Evolutionary conservation across 2,113 vertebrate species (phyloP), one percentile per base, ranked within the genome.

Genomic region (Sinosuthora webbiana): DNA sequence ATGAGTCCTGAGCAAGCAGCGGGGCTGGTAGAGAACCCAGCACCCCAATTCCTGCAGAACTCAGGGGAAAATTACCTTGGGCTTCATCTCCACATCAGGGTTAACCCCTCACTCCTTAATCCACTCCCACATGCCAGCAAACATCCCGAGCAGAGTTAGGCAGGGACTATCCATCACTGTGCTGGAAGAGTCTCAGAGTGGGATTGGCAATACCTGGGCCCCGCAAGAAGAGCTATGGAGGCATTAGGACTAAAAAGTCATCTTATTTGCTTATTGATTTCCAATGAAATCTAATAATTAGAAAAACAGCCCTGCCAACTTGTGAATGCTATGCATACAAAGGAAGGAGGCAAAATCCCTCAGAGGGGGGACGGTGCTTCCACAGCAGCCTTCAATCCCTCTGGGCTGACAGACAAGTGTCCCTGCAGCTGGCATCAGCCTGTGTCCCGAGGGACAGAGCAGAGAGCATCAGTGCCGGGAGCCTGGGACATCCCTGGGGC

Each of bases 231-330:
- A 92, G 86, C 80, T 83, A 37, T 67, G 64, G 73, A 75, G 41
- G 59, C 62, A 80, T 90, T 45, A 62, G 52, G 64, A 86, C 31
- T 0, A 1, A 79, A 91, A 87, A 83, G 74, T 60, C 47, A 42
- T 74, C 86, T 87, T 87, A 93, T 94, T 92, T 93, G 96, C 47
- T 83, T 95, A 96, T 91, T 1, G 94, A 96, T 96, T 96, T 81
- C 94, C 56, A 70, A 83, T 92, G 49, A 80, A 90, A 94, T 78
- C 80, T 83, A 74, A 87, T 92, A 83, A 95, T 94, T 95, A 92
- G 95, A 97, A 90, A 89, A 96, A 93, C 25, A 78, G 52, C 22
- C 45, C 83, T 81, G 50, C 63, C 0, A 0, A 33, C 15, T 47
- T 15, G 21, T 8, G 21, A 63, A 68, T 19, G 33, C 59, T 1